Conservation (phyloP, 1,140 invertebrate species). For the Ostrea denselamellosa region DNA sequence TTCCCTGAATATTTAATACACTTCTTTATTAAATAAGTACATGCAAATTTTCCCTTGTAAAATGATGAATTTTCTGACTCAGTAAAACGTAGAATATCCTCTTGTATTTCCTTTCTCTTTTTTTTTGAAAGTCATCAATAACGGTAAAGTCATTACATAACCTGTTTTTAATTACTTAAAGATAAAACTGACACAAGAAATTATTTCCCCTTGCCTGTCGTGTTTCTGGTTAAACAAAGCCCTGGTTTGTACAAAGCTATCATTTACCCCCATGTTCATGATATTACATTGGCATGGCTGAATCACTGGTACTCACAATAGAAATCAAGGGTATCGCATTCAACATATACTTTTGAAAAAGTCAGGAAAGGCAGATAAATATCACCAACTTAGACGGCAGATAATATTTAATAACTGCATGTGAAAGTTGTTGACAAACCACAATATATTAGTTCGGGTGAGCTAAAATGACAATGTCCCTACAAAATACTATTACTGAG, state of each 20-base stretch:
- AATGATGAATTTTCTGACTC: neutral
- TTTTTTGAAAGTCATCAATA: neutral
- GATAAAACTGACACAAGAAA: neutral
- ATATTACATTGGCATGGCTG: neutral
- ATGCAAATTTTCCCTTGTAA: neutral
- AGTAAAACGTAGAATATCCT: slow-evolving; percentile 1
- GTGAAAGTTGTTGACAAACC: slow-evolving; percentile 23
- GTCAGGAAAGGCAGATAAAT: neutral
- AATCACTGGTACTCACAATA: slow-evolving; percentile 9
- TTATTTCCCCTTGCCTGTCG: slow-evolving; percentile 12
- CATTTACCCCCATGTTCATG: neutral
- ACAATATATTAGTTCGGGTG: neutral
- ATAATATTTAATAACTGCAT: slow-evolving; percentile 24
- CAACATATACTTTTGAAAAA: slow-evolving; percentile 20
- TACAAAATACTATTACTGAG: too few relatives aligned
- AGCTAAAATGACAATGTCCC: neutral
- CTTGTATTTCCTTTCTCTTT: too few relatives aligned
- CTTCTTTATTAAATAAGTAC: neutral
- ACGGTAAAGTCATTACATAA: neutral
- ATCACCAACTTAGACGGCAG: slow-evolving; percentile 25
- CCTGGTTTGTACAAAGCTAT: neutral
- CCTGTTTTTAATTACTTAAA: neutral
- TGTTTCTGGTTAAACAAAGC: neutral
- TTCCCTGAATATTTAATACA: slow-evolving; percentile 11
- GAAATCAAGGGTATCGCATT: slow-evolving; percentile 21